phyloP scores from a whole-genome alignment of 2,113 vertebrate species.

The Bettongia penicillata region DNA sequence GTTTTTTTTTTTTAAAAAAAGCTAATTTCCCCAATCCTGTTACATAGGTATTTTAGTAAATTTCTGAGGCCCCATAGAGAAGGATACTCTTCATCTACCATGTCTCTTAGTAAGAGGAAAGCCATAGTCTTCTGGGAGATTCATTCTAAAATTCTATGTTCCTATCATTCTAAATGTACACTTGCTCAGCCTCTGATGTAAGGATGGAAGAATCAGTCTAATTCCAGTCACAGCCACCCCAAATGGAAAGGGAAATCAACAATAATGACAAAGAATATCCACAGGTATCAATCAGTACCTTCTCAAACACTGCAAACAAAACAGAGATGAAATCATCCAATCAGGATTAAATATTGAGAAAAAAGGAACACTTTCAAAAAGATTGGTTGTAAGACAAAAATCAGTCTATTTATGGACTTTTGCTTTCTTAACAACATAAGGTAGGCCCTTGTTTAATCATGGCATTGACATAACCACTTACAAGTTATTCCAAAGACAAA shows the following conservation, averaged over 20 bases:
- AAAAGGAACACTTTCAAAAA: conserved; percentile 17
- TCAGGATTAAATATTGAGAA: conserved; percentile 3
- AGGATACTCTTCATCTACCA: neutral
- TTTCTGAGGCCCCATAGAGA: neutral
- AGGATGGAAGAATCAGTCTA: neutral
- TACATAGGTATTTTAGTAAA: conserved; percentile 6
- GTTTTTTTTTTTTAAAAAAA: neutral
- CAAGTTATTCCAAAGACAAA: conserved; percentile 32
- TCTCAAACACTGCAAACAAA: conserved; percentile 21
- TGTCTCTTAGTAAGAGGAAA: neutral
- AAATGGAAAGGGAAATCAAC: neutral
- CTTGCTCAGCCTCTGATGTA: neutral
- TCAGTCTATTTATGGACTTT: neutral
- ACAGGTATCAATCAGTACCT: conserved; percentile 5
- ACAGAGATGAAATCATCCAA: neutral
- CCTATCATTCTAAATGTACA: neutral
- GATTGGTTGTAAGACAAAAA: conserved; percentile 10
- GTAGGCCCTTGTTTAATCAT: neutral
- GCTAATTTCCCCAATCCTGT: neutral
- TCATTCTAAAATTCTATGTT: conserved; percentile 13
- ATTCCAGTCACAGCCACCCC: neutral
- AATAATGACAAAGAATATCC: conserved; percentile 8
- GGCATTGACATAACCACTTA: conserved; percentile 1
- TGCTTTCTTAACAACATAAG: neutral
- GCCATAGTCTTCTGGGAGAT: neutral